Evolutionary conservation across 2,113 vertebrate genomes (phyloP).

Genomic region (Tretioscincus oriximinensis): DNA sequence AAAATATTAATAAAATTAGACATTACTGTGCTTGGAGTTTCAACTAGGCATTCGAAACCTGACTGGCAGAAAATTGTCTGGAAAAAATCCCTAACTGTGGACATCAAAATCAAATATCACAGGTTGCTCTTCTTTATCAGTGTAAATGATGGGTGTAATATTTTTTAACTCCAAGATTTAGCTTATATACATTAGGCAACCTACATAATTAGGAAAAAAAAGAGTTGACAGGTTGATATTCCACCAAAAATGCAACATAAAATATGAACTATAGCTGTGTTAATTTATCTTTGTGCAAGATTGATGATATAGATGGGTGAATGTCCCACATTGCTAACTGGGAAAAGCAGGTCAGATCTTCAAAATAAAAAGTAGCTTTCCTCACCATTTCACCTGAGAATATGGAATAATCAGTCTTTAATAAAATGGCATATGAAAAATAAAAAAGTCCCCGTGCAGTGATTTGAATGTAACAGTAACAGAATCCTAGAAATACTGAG

Average conservation of each 20-base stretch:
- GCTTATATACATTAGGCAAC: not conserved
- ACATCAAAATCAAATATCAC: too few relatives aligned
- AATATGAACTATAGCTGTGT: too few relatives aligned
- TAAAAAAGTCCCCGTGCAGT: not conserved
- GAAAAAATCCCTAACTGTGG: too few relatives aligned
- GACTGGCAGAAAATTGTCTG: too few relatives aligned
- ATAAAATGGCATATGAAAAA: slow-evolving; percentile 10
- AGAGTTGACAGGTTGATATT: not conserved
- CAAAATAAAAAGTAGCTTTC: slow-evolving; percentile 5
- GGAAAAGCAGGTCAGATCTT: not conserved
- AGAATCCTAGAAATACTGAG: slow-evolving; percentile 1
- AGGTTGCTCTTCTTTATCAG: too few relatives aligned
- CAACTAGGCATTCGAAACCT: not conserved
- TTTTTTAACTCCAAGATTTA: too few relatives aligned
- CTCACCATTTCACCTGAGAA: not conserved
- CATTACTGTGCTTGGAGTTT: too few relatives aligned
- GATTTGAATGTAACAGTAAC: not conserved
- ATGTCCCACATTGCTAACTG: not conserved
- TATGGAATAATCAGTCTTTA: not conserved
- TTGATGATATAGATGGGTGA: too few relatives aligned
- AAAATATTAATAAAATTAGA: too few relatives aligned
- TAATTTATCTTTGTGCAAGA: too few relatives aligned
- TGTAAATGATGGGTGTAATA: too few relatives aligned
- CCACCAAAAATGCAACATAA: not conserved
- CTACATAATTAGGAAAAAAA: not conserved